Evolutionary conservation across 2,888 invertebrate genomes (phyloP).

Genomic region (Nysson spinosus): DNA sequence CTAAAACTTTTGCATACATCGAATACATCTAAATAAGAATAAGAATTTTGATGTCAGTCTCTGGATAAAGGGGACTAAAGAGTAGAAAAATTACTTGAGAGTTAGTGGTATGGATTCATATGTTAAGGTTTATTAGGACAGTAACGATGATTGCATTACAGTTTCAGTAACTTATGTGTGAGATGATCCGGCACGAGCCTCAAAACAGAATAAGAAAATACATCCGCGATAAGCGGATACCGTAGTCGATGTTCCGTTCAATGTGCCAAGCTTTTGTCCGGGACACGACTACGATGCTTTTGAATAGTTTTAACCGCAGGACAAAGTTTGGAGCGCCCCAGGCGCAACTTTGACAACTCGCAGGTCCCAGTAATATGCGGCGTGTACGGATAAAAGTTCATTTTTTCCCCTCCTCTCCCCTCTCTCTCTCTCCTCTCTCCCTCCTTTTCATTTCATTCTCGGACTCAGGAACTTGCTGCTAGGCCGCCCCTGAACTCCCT

Average conservation of each 20-base stretch:
- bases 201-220: conserved; percentile 72
- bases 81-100: too few species aligned
- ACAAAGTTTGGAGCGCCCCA: conserved; percentile 59
- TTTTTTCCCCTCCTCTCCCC: conserved; percentile 6
- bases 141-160: conserved; percentile 73
- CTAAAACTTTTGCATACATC: too few species aligned
- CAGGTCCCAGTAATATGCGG: conserved; percentile 56
- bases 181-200: conserved; percentile 67
- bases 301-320: conserved; percentile 63
- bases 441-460: conserved; percentile 15
- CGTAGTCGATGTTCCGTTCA: conserved; percentile 58
- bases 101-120: conserved; percentile 50
- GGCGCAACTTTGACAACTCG: conserved; percentile 59
- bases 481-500: conserved; percentile 55
- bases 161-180: conserved; percentile 66
- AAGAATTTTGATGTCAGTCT: too few species aligned
- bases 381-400: conserved; percentile 51
- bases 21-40: too few species aligned
- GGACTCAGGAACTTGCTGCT: conserved; percentile 55
- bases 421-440: neutral
- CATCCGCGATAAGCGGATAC: conserved; percentile 64
- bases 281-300: conserved; percentile 62
- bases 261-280: conserved; percentile 53
- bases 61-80: too few species aligned
- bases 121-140: conserved; percentile 69